Evolutionary conservation across 2,797 vertebrate genomes (phyloP), one percentile per base, ranked within the genome.

Genomic region (Cuniculus paca): DNA sequence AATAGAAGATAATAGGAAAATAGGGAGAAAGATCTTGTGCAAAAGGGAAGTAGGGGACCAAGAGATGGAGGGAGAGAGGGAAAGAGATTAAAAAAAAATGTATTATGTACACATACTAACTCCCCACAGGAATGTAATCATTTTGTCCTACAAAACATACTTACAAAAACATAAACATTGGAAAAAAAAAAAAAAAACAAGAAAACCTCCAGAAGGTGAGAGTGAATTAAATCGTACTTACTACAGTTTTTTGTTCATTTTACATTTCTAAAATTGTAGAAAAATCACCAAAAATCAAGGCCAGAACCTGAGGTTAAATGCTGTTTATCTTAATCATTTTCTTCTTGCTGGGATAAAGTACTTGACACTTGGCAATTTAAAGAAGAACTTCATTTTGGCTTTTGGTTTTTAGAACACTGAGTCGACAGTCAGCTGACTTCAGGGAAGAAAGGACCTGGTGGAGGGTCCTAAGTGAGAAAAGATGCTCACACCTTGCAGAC

Each of bases 261-360:
- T 50, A 48, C 50, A 77, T 82, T 14, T 50, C 31, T 45, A 3
- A 2, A 22, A 92, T 39, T 74, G 7, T 45, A 90, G 70, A 80
- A 88, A 50, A 92, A 68, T 68, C 39, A 87, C 90, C 28, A 83
- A 60, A 91, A 56, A 12, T 28, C 79, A 89, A 70, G 54, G 28
- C 54, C 75, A 90, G 39, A 87, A 74, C 81, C 74, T 6, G 94
- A 70, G 19, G 56, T 60, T 63, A 75, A 83, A 90, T 92, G 14
- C 42, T 48, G 24, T 74, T 42, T 28, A 14, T 74, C 26, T 74
- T 45, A 16, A 26, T 45, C 72, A 74, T 45, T 45, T 28, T 28
- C 39, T 48, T 45, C 42, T 74, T 74, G 24, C 26, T 74, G 24
- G 24, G 2, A 74, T 28, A 31, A 74, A 74, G 26, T 45, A 28